Evolutionary conservation across 2,797 vertebrate genomes (phyloP).

Genomic region (Sebastes minor): DNA sequence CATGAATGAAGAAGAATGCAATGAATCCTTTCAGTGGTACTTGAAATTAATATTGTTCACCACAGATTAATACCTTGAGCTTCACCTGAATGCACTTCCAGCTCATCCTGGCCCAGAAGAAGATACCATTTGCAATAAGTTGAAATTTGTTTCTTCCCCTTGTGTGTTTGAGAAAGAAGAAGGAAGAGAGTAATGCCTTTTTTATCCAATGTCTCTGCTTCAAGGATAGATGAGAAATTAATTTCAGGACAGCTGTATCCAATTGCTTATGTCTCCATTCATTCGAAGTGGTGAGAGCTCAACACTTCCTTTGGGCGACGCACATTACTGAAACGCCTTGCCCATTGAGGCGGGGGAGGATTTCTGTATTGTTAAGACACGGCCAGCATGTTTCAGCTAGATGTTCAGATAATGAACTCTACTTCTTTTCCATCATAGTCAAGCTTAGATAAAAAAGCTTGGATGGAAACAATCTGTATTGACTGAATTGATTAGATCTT

Average conservation of each 20-base stretch:
- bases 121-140: background rate
- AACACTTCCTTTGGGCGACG: background rate
- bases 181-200: background rate
- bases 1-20: background rate
- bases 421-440: background rate
- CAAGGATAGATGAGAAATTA: background rate
- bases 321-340: background rate
- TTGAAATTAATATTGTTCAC: background rate
- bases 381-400: background rate
- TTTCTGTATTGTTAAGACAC: background rate
- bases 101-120: background rate
- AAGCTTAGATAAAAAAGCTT: background rate
- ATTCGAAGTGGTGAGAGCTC: background rate
- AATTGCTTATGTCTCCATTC: background rate
- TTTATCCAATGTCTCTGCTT: background rate
- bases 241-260: background rate
- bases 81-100: background rate
- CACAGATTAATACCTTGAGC: background rate
- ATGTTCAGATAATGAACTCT: conserved; percentile 1
- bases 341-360: background rate
- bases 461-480: background rate
- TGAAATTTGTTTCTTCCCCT: background rate
- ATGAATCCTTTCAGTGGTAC: background rate
- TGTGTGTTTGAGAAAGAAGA: background rate
- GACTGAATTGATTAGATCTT: background rate